Conservation (phyloP, 2,888 invertebrate species). For the Pyrrhosoma nymphula region DNA sequence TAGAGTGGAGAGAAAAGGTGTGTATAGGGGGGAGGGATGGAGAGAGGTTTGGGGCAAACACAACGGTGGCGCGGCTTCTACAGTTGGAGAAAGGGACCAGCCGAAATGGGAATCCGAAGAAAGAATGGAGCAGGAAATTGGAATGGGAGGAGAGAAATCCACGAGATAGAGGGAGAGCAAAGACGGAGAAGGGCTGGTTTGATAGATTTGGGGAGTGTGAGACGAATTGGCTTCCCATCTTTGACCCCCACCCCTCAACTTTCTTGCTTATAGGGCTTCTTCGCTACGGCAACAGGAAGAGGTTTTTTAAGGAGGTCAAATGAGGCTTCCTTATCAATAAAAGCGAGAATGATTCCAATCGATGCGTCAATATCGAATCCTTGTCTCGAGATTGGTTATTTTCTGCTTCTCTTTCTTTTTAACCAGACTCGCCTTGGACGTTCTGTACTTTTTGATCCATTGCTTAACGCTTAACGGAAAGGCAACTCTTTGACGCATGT, state of each 20-base stretch:
- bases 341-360: neutral
- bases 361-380: neutral
- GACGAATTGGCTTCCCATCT: neutral
- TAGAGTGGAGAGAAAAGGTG: neutral
- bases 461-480: too few relatives aligned
- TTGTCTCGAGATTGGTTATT: neutral
- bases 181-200: neutral
- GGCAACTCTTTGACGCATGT: too few relatives aligned
- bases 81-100: neutral
- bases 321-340: neutral
- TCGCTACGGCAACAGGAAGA: neutral
- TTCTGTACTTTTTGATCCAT: too few relatives aligned
- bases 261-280: neutral
- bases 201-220: neutral
- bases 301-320: neutral
- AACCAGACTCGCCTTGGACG: too few relatives aligned
- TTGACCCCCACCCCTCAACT: neutral
- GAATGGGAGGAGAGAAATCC: neutral
- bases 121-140: slow-evolving; percentile 17
- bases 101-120: neutral
- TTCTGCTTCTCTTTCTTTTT: too few relatives aligned
- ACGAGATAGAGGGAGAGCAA: neutral
- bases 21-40: neutral
- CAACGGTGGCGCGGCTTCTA: neutral
- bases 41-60: neutral